A percentile compares a stretch with the other conserved stretches of the same genome.
These are phyloP conservation scores for Callyntrura sp. DNA, from an alignment of 2,888 invertebrate genomes.

Conservation along the genomic window DNA sequence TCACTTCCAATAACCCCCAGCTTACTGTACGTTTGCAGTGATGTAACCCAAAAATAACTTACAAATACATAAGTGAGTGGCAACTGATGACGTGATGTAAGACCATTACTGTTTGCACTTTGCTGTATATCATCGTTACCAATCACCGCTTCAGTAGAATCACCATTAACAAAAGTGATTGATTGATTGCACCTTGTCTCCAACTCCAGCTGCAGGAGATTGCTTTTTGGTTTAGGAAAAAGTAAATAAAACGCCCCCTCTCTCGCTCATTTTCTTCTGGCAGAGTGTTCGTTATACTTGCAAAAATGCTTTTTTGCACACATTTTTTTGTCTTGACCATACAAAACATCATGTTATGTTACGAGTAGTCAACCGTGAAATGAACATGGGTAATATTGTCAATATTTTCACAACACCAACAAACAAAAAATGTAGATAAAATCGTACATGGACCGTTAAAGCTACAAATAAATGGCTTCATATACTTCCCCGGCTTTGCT, in stretches of 20 bases:
- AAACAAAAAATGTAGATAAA: neutral
- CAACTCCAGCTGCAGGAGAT: too few species aligned
- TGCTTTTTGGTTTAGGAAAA: too few species aligned
- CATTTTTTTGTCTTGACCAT: neutral
- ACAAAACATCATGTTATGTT: neutral
- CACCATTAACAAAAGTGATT: constrained; percentile 20
- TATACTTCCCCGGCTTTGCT: too few species aligned
- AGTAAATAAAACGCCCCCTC: neutral
- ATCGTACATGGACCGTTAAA: neutral
- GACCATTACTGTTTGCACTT: neutral
- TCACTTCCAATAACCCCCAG: too few species aligned
- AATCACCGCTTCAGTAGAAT: neutral
- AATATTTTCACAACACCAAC: constrained; percentile 23
- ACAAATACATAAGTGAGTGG: too few species aligned
- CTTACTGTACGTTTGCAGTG: too few species aligned
- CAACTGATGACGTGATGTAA: too few species aligned
- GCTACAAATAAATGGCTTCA: too few species aligned
- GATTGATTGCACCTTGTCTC: constrained; percentile 26
- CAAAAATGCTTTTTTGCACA: neutral
- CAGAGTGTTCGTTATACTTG: too few species aligned
- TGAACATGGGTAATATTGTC: too few species aligned
- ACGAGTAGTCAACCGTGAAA: neutral
- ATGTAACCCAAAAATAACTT: too few species aligned
- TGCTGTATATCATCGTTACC: neutral
- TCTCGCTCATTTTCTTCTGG: neutral